phyloP scores from a whole-genome alignment of 2,888 invertebrate species.

The Hartigia nigra region DNA sequence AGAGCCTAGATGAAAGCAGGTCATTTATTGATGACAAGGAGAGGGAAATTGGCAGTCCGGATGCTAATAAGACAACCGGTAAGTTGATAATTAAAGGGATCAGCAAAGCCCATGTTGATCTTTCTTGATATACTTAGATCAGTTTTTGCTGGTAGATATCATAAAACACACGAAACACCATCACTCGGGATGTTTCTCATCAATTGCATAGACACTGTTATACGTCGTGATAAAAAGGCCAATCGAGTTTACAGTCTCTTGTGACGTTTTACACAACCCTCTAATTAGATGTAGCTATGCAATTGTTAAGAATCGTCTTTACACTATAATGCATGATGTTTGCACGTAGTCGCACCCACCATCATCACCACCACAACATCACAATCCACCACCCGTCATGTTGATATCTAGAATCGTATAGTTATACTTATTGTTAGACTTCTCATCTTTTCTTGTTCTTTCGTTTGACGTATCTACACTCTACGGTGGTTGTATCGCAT shows the following conservation, averaged over 20 bases:
- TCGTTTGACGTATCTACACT: conserved; percentile 19
- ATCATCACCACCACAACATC: conserved; percentile 2
- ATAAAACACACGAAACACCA: not conserved
- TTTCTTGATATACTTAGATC: not conserved
- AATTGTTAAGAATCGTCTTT: not conserved
- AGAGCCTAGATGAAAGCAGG: conserved; percentile 44
- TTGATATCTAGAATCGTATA: conserved; percentile 11
- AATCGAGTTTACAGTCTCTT: not conserved
- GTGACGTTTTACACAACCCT: not conserved
- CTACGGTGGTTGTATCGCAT: conserved; percentile 14
- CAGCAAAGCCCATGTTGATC: not conserved
- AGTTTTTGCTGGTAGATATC: not conserved
- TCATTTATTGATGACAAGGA: conserved; percentile 56
- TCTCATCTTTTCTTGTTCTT: conserved; percentile 11
- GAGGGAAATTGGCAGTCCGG: conserved; percentile 51
- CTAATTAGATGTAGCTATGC: not conserved
- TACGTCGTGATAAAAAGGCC: not conserved
- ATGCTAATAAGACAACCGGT: conserved; percentile 61
- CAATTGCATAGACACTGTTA: not conserved
- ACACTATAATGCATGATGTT: conserved; percentile 10
- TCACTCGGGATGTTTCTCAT: not conserved
- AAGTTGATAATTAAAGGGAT: conserved; percentile 20
- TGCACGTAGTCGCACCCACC: conserved; percentile 51
- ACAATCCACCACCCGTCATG: not conserved
- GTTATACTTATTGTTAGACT: not conserved